Conservation (phyloP, 2,113 vertebrate species). For the Herpetotheres cachinnans region DNA sequence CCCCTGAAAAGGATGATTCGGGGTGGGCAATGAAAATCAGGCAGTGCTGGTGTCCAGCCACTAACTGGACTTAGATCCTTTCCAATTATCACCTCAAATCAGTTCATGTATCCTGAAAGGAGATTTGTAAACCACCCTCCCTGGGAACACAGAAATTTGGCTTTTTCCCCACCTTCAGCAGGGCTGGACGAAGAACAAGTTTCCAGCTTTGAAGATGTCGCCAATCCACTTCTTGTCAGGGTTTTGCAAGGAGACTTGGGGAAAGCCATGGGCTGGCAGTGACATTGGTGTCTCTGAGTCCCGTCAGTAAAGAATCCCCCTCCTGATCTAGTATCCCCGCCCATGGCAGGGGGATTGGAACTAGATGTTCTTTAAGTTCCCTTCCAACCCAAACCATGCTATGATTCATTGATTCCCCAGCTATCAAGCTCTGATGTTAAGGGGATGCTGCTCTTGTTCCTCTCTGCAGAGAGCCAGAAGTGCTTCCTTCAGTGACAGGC, state of each 20-base stretch:
- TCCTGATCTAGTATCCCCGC: not conserved
- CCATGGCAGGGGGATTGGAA: not conserved
- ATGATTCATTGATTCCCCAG: not conserved
- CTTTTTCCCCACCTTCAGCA: not conserved
- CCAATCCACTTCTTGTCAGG: not conserved
- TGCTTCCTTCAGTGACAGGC: not conserved
- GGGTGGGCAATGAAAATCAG: not conserved
- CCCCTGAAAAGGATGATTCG: rapidly evolving
- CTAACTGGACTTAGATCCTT: not conserved
- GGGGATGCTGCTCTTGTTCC: not conserved
- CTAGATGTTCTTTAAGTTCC: not conserved
- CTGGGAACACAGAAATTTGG: not conserved
- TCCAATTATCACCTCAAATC: not conserved
- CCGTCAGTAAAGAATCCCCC: not conserved
- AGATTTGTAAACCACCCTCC: not conserved
- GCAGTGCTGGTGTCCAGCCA: not conserved
- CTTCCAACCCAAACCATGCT: not conserved
- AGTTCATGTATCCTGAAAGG: not conserved
- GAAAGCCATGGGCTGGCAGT: not conserved
- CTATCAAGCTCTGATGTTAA: not conserved
- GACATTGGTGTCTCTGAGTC: not conserved
- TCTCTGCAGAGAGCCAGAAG: not conserved
- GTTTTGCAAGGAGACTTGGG: not conserved
- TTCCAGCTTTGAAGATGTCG: not conserved
- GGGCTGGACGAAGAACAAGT: not conserved